Percentiles rank a stretch among this genome's conserved stretches.
Conservation (phyloP, 2,888 invertebrate species). For the Torymus tubicola region DNA sequence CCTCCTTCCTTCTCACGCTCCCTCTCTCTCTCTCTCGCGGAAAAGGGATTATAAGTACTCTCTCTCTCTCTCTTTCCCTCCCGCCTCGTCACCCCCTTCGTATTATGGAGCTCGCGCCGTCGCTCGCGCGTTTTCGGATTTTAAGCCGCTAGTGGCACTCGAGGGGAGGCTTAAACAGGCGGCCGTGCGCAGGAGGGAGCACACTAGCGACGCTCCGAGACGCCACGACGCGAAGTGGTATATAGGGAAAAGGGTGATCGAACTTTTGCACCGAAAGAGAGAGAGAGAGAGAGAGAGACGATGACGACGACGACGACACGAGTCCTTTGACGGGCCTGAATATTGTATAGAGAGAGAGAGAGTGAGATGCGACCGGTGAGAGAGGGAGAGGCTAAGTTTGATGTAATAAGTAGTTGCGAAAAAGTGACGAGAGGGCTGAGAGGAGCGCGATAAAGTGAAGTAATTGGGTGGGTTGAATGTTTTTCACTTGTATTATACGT, state of each 20-base stretch:
- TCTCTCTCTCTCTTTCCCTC: conserved; percentile 2
- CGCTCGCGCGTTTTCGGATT: conserved; percentile 52
- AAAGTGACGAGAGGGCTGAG: too few relatives aligned
- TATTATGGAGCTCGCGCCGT: conserved; percentile 35
- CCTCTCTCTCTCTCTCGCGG: not conserved
- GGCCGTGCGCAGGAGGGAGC: not conserved
- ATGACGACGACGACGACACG: too few relatives aligned
- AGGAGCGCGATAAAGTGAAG: too few relatives aligned
- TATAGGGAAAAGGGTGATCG: conserved; percentile 45
- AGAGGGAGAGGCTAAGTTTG: not conserved
- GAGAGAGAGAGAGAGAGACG: too few relatives aligned
- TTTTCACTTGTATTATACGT: too few relatives aligned
- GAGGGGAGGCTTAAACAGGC: conserved; percentile 54
- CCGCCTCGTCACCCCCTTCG: conserved; percentile 14
- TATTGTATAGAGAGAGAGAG: conserved; percentile 16
- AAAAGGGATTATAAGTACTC: not conserved
- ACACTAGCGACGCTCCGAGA: conserved; percentile 33
- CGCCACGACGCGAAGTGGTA: not conserved
- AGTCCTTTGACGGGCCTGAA: conserved; percentile 39
- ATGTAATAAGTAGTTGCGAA: too few relatives aligned
- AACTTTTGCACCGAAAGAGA: too few relatives aligned
- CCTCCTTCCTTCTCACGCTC: conserved; percentile 45
- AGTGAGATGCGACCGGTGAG: not conserved
- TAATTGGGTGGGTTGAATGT: too few relatives aligned
- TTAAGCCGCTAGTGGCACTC: conserved; percentile 54